Conservation (phyloP, 1,140 invertebrate genomes). For the Diachasma alloeum region DNA sequence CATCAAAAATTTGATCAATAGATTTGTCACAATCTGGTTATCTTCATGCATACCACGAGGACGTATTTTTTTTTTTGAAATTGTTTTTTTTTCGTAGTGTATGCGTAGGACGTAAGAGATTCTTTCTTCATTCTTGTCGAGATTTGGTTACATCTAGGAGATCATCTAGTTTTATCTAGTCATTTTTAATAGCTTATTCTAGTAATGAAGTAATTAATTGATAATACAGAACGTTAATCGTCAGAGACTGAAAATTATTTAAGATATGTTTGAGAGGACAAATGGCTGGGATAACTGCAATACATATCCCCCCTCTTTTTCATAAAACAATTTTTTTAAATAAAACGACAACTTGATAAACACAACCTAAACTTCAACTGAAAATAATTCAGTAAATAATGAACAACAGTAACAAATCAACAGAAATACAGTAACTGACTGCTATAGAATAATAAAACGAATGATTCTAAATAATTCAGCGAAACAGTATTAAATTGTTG, state of each 20-base stretch:
- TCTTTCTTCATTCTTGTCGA: neutral
- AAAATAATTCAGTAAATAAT: neutral
- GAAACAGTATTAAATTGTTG: neutral
- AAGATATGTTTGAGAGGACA: slow-evolving; percentile 11
- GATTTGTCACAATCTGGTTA: slow-evolving; percentile 15
- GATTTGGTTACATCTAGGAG: neutral
- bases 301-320: neutral
- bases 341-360: neutral
- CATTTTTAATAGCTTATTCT: neutral
- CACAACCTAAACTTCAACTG: neutral
- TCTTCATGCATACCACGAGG: slow-evolving; percentile 23
- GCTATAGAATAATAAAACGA: slow-evolving; percentile 2
- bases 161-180: neutral
- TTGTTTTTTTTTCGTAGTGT: slow-evolving; percentile 9
- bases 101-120: slow-evolving; percentile 8
- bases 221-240: neutral
- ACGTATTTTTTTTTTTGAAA: slow-evolving; percentile 10
- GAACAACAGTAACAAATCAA: neutral
- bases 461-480: neutral
- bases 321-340: neutral
- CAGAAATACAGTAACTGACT: slow-evolving; percentile 23
- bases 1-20: neutral
- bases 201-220: neutral
- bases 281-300: neutral
- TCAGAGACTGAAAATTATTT: slow-evolving; percentile 1